Evolutionary conservation across 2,113 vertebrate genomes (phyloP), one percentile per base, ranked within the genome.

Genomic region (Fukomys damarensis): DNA sequence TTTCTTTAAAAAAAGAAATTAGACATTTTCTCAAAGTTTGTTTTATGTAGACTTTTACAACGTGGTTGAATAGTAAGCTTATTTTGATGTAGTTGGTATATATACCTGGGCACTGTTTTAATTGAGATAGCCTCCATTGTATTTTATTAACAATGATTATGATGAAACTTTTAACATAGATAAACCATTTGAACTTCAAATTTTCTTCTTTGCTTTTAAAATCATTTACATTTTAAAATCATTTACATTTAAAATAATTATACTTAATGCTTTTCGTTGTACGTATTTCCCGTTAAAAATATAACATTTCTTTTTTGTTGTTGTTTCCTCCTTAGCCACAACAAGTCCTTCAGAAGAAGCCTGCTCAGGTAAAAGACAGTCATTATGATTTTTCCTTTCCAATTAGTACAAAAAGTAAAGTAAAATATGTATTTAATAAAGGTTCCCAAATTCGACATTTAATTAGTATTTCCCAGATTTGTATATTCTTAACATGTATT

Each of bases 331-430:
- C 98, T 79, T 98, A 99, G 99, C 99, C 99, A 97, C 99, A 99
- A 95, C 99, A 99, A 98, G 99, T 99, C 80, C 98, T 99, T 98
- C 99, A 99, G 98, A 99, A 99, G 99, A 99, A 99, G 98, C 99
- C 99, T 98, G 98, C 99, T 99, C 99, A 99, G 99, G 99, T 99
- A 99, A 98, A 99, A 96, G 80, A 96, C 91, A 9, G 7, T 54
- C 61, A 30, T 56, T 63, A 52, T 38, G 7, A 76, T 77, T 83
- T 59, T 89, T 74, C 65, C 22, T 84, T 93, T 54, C 43, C 7
- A 56, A 77, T 77, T 79, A 87, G n/a, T 58, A 41, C 70, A 74
- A 87, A 86, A 86, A 96, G 43, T 89, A 56, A 85, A 74, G 22
- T 80, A 19, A 81, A 76, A 91, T 70, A n/a, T 24, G 12, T 74